Evolutionary conservation across 2,113 vertebrate genomes (phyloP).

Genomic region (Cottus gobio): DNA sequence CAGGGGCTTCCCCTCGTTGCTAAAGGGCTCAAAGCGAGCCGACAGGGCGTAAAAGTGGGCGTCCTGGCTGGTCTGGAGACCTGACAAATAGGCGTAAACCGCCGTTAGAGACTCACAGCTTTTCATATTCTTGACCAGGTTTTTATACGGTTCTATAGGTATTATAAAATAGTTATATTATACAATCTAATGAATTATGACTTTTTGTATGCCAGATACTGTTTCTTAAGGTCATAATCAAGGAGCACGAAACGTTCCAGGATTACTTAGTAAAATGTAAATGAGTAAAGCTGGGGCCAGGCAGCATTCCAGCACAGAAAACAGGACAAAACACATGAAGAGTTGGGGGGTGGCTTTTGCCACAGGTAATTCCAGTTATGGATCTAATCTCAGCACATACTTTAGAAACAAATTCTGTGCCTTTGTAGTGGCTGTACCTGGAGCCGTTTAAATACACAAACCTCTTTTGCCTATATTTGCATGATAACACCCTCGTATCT

Average conservation of each 20-base stretch:
- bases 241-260: not conserved
- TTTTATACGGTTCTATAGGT: not conserved
- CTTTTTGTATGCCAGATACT: not conserved
- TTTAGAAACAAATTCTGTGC: not conserved
- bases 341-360: not conserved
- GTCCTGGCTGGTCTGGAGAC: conserved; percentile 88
- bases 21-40: conserved; percentile 84
- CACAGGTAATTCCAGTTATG: conserved; percentile 8
- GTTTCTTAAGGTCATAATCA: not conserved
- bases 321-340: not conserved
- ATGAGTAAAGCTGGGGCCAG: not conserved
- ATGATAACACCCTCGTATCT: not conserved
- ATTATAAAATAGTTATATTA: not conserved
- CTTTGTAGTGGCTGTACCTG: not conserved
- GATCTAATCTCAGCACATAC: not conserved
- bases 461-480: conserved; percentile 22
- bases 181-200: not conserved
- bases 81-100: conserved; percentile 59
- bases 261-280: not conserved
- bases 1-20: conserved; percentile 85
- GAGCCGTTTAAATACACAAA: not conserved
- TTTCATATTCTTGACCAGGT: not conserved
- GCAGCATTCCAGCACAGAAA: not conserved
- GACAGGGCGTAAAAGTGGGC: conserved; percentile 87
- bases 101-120: not conserved